A percentile compares a stretch with the other conserved stretches of the same genome.
These are phyloP conservation scores for Sciurus vulgaris DNA, from an alignment of 2,797 vertebrate species.

Conservation along the genomic window DNA sequence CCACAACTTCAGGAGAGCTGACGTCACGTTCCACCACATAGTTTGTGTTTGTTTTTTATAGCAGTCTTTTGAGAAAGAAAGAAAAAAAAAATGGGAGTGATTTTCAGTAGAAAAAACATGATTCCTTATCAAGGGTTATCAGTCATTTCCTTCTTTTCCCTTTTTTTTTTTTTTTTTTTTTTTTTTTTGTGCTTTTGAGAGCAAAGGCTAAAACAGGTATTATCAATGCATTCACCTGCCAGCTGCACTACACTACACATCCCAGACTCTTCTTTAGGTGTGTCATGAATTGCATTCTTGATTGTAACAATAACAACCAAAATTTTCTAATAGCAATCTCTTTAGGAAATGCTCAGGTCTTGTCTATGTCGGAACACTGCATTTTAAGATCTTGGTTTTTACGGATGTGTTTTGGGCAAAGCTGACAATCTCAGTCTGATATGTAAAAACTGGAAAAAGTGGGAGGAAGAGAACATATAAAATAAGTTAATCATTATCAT, in stretches of 20 bases:
- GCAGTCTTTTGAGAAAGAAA: not conserved
- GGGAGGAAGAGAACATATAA: conserved; percentile 75
- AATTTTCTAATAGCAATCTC: not conserved
- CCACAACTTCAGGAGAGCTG: too few relatives aligned
- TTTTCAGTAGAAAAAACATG: not conserved
- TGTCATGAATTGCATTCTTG: not conserved
- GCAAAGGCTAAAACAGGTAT: not conserved
- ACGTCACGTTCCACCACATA: rapidly evolving
- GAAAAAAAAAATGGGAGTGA: not conserved
- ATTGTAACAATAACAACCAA: not conserved
- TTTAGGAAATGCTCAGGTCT: conserved; percentile 54
- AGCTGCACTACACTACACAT: too few relatives aligned
- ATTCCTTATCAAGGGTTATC: not conserved
- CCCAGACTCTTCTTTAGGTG: not conserved
- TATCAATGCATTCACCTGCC: not conserved
- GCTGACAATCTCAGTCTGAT: conserved; percentile 72
- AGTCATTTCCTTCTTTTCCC: not conserved
- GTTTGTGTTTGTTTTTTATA: not conserved
- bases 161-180: not conserved
- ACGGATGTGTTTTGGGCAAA: conserved; percentile 66
- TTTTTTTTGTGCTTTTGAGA: not conserved
- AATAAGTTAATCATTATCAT: conserved; percentile 83
- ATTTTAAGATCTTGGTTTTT: conserved; percentile 71
- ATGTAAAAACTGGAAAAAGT: conserved; percentile 79
- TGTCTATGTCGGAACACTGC: conserved; percentile 15